Percentiles rank a stretch among this genome's conserved stretches.
phyloP scores from a whole-genome alignment of 2,888 invertebrate genomes.

The Polylopha cassiicola region DNA sequence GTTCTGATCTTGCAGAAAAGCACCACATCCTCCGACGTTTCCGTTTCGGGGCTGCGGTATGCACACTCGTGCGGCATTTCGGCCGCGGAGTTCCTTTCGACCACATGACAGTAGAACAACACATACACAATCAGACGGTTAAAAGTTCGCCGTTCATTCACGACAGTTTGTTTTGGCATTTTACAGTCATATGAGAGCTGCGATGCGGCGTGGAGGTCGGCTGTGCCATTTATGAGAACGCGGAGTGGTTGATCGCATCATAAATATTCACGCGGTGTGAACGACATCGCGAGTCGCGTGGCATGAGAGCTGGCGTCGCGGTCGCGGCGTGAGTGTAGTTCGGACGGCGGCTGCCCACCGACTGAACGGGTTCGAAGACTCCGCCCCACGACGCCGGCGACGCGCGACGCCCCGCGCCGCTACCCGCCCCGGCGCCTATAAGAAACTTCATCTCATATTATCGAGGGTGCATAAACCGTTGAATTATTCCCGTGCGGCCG shows the following conservation, averaged over 20 bases:
- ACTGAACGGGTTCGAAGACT: conserved; percentile 62
- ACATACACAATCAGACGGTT: conserved; percentile 71
- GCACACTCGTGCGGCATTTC: conserved; percentile 83
- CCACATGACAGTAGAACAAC: conserved; percentile 68
- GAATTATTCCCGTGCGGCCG: conserved; percentile 65
- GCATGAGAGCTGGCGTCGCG: conserved; percentile 47
- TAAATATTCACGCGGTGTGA: conserved; percentile 67
- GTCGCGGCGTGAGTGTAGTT: conserved; percentile 44
- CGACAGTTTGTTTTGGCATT: conserved; percentile 68
- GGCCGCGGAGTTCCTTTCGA: conserved; percentile 58
- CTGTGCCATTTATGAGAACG: conserved; percentile 67
- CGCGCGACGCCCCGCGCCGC: conserved; percentile 60
- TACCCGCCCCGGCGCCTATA: conserved; percentile 58
- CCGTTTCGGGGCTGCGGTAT: conserved; percentile 79
- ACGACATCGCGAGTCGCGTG: conserved; percentile 69
- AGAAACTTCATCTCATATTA: conserved; percentile 73
- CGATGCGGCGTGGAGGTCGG: conserved; percentile 56
- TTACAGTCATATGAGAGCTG: conserved; percentile 58
- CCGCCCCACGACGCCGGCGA: conserved; percentile 62
- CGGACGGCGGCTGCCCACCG: conserved; percentile 71
- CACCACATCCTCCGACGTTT: conserved; percentile 74
- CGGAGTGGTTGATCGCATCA: conserved; percentile 64
- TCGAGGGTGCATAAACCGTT: conserved; percentile 71
- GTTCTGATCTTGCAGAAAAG: conserved; percentile 84
- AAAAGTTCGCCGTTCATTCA: conserved; percentile 69